These are phyloP conservation scores for Chironomus riparius DNA, from an alignment of 2,888 invertebrate genomes.

Conservation along the genomic window DNA sequence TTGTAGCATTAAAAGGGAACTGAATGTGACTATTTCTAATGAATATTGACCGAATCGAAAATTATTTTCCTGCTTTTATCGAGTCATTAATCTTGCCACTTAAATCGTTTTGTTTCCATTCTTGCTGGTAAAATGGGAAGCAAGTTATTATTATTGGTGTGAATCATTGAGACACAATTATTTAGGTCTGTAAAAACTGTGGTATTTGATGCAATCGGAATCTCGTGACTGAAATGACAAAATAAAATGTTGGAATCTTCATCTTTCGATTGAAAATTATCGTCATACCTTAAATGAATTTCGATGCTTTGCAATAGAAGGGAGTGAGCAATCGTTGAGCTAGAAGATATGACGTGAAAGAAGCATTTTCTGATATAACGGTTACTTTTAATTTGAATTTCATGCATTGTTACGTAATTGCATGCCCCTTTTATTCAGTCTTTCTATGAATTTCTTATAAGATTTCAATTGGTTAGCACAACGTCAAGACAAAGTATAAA, in stretches of 20 bases:
- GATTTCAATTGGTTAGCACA: too few relatives aligned
- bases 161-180: background rate
- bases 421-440: too few relatives aligned
- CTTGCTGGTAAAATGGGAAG: background rate
- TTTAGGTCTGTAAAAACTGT: background rate
- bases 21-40: background rate
- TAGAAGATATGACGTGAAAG: too few relatives aligned
- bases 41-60: background rate
- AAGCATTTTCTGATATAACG: too few relatives aligned
- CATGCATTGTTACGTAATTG: too few relatives aligned
- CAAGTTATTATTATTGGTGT: background rate
- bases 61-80: background rate
- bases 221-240: background rate
- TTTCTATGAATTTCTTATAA: too few relatives aligned
- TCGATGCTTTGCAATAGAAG: background rate
- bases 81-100: background rate
- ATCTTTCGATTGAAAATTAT: background rate
- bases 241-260: background rate
- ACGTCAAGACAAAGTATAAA: too few relatives aligned
- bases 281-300: background rate
- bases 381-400: too few relatives aligned
- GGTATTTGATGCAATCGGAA: background rate
- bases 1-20: too few relatives aligned
- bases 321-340: too few relatives aligned
- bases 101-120: background rate